Conservation (phyloP, 2,113 vertebrate species). For the Saiga tatarica region DNA sequence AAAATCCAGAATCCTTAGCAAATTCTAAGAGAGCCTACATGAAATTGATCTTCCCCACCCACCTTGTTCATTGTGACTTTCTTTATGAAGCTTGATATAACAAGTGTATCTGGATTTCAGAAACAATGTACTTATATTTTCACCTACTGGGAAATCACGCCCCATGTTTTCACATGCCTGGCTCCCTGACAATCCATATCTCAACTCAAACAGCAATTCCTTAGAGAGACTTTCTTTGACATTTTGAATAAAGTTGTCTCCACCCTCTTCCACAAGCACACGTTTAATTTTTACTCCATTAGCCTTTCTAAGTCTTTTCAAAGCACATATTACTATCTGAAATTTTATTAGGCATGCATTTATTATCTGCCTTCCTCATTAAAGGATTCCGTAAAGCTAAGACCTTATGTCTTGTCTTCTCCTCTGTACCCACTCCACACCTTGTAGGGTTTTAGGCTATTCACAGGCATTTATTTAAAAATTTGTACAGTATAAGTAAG, state of each 20-base stretch:
- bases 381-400: neutral
- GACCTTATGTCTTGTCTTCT: neutral
- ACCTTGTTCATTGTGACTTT: neutral
- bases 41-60: neutral
- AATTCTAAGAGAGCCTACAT: neutral
- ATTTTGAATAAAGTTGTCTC: neutral
- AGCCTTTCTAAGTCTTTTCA: conserved; percentile 25
- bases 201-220: neutral
- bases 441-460: neutral
- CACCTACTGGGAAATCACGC: neutral
- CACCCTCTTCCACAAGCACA: neutral
- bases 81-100: neutral
- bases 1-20: neutral
- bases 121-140: neutral
- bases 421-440: neutral
- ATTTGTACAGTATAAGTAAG: neutral
- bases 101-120: neutral
- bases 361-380: neutral
- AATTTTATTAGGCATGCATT: neutral
- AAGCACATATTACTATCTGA: neutral
- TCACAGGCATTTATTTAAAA: neutral
- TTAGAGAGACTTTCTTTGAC: conserved; percentile 24
- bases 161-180: neutral
- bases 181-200: neutral
- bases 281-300: conserved; percentile 13